Evolutionary conservation across 2,797 vertebrate genomes (phyloP), one percentile per base, ranked within the genome.

Genomic region (Hephaestus fuliginosus): DNA sequence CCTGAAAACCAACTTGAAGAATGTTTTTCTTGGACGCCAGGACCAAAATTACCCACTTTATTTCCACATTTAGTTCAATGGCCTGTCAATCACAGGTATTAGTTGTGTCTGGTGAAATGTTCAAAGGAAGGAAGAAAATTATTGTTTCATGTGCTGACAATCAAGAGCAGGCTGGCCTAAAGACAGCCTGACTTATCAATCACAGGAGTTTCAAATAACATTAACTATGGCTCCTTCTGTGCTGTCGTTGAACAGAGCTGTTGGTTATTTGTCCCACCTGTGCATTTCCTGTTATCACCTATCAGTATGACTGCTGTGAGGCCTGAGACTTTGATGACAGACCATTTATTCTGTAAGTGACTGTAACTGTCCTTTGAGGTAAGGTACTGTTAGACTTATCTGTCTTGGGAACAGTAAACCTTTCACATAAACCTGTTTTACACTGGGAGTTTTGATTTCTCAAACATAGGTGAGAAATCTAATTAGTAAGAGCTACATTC

Each of bases 41-140:
- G 14, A 57, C 56, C 44, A n/a, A 68, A 11, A 43, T 60, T 5
- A 2, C 11, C 17, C 28, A 48, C 6, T 25, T 57, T 22, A 44
- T 55, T 56, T 70, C 41, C 41, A 75, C 73, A 57, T 74, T 66
- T 25, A 30, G 14, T 28, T 33, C 1, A 25, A 9, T 14, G 44
- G 41, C 12, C 28, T 20, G 58, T 56, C 41, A 30, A 20, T 70
- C 12, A 41, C 25, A 33, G 15, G 13, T 7, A 44, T 9, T 39
- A 15, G n/a, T 28, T 64, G 44, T 17, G 2, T 22, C 3, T 6
- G 11, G 5, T 33, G 22, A 56, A 57, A 36, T 5, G 9, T 33
- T 30, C 8, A 3, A 10, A 9, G 33, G 46, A 25, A 25, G 7
- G n/a, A 28, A 7, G 6, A 25, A 66, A 28, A 74, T 13, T 9